Evolutionary conservation across 2,113 vertebrate genomes (phyloP), one percentile per base, ranked within the genome.

Genomic region (Phoxinus phoxinus): DNA sequence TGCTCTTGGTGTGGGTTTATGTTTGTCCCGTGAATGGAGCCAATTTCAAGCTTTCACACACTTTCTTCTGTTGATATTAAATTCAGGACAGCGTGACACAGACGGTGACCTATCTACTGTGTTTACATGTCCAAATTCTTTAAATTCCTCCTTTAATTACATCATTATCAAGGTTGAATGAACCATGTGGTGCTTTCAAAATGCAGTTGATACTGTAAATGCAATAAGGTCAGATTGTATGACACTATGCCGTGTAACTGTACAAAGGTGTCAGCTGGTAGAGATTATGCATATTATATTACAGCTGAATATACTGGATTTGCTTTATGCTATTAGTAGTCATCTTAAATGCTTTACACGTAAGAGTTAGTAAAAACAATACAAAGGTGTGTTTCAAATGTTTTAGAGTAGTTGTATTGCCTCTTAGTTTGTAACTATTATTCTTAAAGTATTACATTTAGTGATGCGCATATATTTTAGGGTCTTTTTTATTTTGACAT

Each of bases 101-200:
- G 74, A 79, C 46, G 12, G 46, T 77, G 74, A 85, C 35, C 44
- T 59, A 63, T 65, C 56, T 46, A n/a, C 58, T 11, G 53, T 67
- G 75, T 84, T 51, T 84, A 78, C 79, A 74, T n/a, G 37, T 51
- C 32, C 17, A 71, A 35, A 85, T 85, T 59, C 78, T 27, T 83
- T 61, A 61, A 48, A 87, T 85, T 85, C 83, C 79, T 58, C 9
- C 27, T 56, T 25, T 76, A 72, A 81, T 81, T 87, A 53, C 76
- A 13, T 63, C 25, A 79, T 76, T 71, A 61, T 85, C 75, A 83
- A 23, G 48, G 15, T 8, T 21, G 78, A 83, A 46, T 35, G 21
- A 84, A 27, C 53, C 75, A 63, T 87, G 41, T n/a, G 17, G 63
- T 35, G 71, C 27, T 75, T 84, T 61, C 19, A 44, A 59, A 74